phyloP scores from a whole-genome alignment of 2,113 vertebrate species.

The Phalacrocorax brasilianus region DNA sequence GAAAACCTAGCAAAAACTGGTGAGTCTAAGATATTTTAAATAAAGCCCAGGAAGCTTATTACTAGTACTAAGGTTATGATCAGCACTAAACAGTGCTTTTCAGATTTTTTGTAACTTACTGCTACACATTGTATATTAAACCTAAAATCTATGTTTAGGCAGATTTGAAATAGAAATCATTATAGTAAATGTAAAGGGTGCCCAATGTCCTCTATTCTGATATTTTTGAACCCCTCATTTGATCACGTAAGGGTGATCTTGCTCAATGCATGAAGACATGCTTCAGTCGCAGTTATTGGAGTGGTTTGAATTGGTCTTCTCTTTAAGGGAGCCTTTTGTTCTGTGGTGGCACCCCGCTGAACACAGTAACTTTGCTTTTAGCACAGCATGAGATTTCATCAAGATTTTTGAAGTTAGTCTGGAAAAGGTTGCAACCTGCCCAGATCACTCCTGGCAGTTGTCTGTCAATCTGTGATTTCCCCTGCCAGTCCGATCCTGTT shows the following conservation, averaged over 20 bases:
- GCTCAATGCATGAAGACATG: not conserved
- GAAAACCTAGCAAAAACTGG: not conserved
- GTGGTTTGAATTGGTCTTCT: constrained; percentile 16
- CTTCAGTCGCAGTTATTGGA: not conserved
- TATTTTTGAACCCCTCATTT: constrained; percentile 38
- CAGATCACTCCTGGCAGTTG: not conserved
- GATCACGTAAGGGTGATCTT: not conserved
- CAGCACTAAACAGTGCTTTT: not conserved
- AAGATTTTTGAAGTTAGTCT: not conserved
- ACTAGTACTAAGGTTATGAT: not conserved
- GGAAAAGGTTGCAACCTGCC: not conserved
- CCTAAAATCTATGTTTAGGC: not conserved
- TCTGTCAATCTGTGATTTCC: not conserved
- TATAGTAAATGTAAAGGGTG: not conserved
- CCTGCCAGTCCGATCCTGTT: not conserved
- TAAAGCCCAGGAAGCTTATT: not conserved
- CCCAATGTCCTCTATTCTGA: not conserved
- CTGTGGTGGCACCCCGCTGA: not conserved
- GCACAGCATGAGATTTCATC: constrained; percentile 16
- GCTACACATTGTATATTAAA: not conserved
- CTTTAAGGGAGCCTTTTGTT: constrained; percentile 34
- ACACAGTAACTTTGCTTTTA: constrained; percentile 43
- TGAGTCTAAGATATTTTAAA: not conserved
- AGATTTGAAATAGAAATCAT: not conserved
- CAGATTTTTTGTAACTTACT: not conserved